A percentile compares a stretch with the other conserved stretches of the same genome.
phyloP scores from a whole-genome alignment of 2,888 invertebrate genomes.

The Lasioglossum lativentre region DNA sequence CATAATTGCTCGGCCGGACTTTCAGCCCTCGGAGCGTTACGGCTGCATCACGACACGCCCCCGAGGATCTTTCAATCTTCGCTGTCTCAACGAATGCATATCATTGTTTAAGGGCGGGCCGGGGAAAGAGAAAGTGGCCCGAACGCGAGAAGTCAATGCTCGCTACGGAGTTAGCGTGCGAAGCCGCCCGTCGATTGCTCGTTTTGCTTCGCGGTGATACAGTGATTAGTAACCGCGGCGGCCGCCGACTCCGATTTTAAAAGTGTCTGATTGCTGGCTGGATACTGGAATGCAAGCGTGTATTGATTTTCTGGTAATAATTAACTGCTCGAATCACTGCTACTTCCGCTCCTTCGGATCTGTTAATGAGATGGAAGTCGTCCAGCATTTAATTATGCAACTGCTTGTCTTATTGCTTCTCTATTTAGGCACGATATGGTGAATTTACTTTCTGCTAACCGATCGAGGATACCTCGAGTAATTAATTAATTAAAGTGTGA shows the following conservation, averaged over 20 bases:
- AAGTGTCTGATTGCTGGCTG: slow-evolving; percentile 8
- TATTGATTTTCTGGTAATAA: slow-evolving; percentile 13
- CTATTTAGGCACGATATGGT: not conserved
- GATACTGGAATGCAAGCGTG: slow-evolving; percentile 9
- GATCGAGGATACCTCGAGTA: not conserved
- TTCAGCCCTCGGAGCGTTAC: slow-evolving; percentile 20
- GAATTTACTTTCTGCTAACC: not conserved
- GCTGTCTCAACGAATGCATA: slow-evolving; percentile 30
- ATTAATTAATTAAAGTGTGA: not conserved
- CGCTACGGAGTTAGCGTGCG: slow-evolving; percentile 18
- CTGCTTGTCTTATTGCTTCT: not conserved
- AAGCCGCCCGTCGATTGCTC: not conserved
- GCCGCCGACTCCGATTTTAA: not conserved
- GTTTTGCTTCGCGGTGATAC: slow-evolving; percentile 19
- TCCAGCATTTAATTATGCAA: not conserved
- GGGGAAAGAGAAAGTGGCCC: slow-evolving; percentile 34
- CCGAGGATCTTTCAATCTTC: slow-evolving; percentile 41
- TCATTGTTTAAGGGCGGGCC: slow-evolving; percentile 24
- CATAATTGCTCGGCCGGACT: slow-evolving; percentile 46
- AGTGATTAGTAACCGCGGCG: slow-evolving; percentile 17
- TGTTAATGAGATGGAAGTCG: slow-evolving; percentile 8
- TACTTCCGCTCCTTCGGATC: not conserved
- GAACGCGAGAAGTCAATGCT: slow-evolving; percentile 30
- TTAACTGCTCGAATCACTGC: slow-evolving; percentile 1
- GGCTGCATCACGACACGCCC: slow-evolving; percentile 35